A percentile compares a stretch with the other conserved stretches of the same genome.
Evolutionary conservation across 2,113 vertebrate genomes (phyloP).

Genomic region (Forbesichthys agassizii): DNA sequence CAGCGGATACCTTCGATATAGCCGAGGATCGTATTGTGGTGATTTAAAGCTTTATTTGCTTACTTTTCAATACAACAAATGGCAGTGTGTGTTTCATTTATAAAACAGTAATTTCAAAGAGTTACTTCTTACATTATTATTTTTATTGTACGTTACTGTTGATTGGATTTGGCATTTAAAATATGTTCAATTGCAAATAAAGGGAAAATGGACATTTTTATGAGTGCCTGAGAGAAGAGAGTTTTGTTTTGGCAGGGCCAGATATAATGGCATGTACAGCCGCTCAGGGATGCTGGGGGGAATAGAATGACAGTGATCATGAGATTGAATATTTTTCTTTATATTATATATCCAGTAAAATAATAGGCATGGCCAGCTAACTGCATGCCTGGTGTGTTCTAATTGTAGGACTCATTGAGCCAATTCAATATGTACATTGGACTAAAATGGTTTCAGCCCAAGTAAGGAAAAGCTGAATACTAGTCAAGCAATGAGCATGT

Average conservation of each 20-base stretch:
- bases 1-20: constrained; percentile 47
- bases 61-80: constrained; percentile 77
- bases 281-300: constrained; percentile 10
- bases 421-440: constrained; percentile 68
- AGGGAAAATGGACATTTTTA: constrained; percentile 56
- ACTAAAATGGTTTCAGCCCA: constrained; percentile 63
- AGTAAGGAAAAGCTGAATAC: constrained; percentile 56
- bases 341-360: constrained; percentile 46
- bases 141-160: constrained; percentile 44
- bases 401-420: constrained; percentile 71
- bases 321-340: constrained; percentile 43
- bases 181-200: constrained; percentile 61
- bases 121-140: constrained; percentile 49
- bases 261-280: constrained; percentile 39
- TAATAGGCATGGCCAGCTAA: constrained; percentile 46
- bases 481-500: constrained; percentile 63
- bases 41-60: constrained; percentile 78
- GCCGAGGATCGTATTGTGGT: constrained; percentile 59
- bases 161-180: constrained; percentile 54
- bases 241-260: constrained; percentile 32
- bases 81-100: constrained; percentile 75
- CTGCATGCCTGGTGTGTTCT: constrained; percentile 38
- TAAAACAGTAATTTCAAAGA: constrained; percentile 75
- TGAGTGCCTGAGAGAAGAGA: constrained; percentile 71
- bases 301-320: constrained; percentile 34